Evolutionary conservation across 2,113 vertebrate species (phyloP), one percentile per base, ranked within the genome.

Genomic region (Callocephalon fimbriatum): DNA sequence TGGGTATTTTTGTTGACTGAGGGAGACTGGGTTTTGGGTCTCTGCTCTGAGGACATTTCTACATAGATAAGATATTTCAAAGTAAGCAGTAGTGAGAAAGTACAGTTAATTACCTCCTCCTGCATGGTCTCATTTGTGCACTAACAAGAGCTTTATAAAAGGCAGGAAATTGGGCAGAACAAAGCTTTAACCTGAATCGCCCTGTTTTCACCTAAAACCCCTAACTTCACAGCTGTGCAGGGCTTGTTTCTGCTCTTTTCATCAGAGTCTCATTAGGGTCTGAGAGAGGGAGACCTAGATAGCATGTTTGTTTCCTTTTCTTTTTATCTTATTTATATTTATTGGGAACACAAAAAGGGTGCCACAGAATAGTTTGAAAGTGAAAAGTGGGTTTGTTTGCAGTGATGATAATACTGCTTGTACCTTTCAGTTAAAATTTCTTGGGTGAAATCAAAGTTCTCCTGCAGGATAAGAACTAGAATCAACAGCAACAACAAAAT

Each of bases 71-170:
- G 29, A 81, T 91, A 74, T 42, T 88, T 86, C 86, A 81, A 86
- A 42, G 83, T 84, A 86, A 81, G 61, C 47, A 77, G 38, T 2
- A 3, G 54, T 67, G 47, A 50, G 79, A 94, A 83, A 74, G 86
- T 81, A 59, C 89, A 91, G 56, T 70, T 95, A 89, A 92, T 88
- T 76, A 87, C 35, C 72, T 92, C 68, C 54, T 89, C 45, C 45
- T 91, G 42, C 42, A 35, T 81, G 91, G 95, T 89, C 74, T 95
- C 68, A 59, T 92, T 88, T 88, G 29, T 77, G 23, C 23, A 17
- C 32, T 74, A 44, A 10, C 70, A 53, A 90, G 59, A 53, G 31
- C 23, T 83, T 92, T 10, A 47, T 59, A 63, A 65, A 81, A 91
- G 47, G 42, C 86, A 92, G 66, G 62, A 68, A 61, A 72, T 56